These are phyloP conservation scores for Hexactinellida sp. DNA, from an alignment of 37 sponge, comb jelly and placozoan genomes.

Conservation along the genomic window DNA sequence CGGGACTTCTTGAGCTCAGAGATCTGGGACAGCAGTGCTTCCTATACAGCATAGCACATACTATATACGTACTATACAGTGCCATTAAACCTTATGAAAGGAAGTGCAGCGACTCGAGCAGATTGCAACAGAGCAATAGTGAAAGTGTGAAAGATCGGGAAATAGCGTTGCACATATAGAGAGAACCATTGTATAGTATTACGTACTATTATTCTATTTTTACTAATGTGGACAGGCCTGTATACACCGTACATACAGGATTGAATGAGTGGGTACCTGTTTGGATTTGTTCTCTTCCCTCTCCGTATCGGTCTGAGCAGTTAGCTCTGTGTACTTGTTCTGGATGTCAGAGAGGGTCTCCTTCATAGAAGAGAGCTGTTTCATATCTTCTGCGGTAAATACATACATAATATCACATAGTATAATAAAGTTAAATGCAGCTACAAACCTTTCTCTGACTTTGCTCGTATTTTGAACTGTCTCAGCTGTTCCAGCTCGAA, in stretches of 20 bases:
- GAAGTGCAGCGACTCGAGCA: too few species aligned
- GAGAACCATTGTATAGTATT: too few species aligned
- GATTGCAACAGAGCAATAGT: background rate
- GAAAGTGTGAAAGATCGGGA: background rate
- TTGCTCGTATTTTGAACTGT: background rate
- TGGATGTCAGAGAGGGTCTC: background rate
- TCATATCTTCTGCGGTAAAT: background rate
- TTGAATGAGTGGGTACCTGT: too few species aligned
- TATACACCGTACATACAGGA: too few species aligned
- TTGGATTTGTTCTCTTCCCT: background rate
- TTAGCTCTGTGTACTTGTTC: background rate
- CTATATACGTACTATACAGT: too few species aligned
- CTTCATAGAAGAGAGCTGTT: background rate
- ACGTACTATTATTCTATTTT: too few species aligned
- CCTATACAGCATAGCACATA: too few species aligned
- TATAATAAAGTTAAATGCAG: background rate
- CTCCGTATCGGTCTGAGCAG: background rate
- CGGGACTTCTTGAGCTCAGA: background rate
- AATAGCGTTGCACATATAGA: too few species aligned
- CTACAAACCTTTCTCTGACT: background rate
- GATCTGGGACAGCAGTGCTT: background rate
- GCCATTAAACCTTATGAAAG: too few species aligned
- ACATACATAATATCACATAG: background rate
- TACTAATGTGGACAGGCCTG: too few species aligned
- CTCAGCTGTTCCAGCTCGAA: slow-evolving; percentile 9